Base-by-base conservation (phyloP, 2,888 invertebrate genomes). In the Calameuta idolon region DNA sequence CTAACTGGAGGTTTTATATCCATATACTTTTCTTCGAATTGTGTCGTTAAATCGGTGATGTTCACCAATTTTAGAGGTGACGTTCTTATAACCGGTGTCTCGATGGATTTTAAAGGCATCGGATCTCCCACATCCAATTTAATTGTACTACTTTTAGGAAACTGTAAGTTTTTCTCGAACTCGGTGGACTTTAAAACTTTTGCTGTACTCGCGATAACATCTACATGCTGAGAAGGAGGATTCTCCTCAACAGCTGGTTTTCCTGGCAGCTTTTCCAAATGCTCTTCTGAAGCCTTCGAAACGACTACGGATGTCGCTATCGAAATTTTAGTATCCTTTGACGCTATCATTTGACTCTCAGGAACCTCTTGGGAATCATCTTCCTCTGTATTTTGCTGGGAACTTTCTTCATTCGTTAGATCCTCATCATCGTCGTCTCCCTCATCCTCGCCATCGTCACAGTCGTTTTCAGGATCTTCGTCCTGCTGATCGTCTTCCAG, bases 1-100 rank as follows among this genome's bases (percentile, higher is more conserved):
- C 74, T 79, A 40, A 77, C 76, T 69, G 81, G 76, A 37, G 79
- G 77, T 76, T 75, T 74, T 15, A 79, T 79, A 31, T 76, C 80
- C 9, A 71, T 1, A 23, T 75, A 74, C 68, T 82, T 85, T n/a
- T 86, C 89, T 34, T 88, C 89, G 0, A 82, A 79, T 3, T 80
- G 69, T 31, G 86, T 86, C 37, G 87, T 89, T 12, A 86, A 76
- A 37, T 90, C 89, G 0, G 84, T 80, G 31, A 87, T 84, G 40
- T 89, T 89, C 0, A 87, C 84, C 15, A 90, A 79, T 78, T 91
- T 91, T 4, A 89, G 75, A 0, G 91, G 91, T 4, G 91, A 89
- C 12, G 87, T 87, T 11, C 88, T 90, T 76, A 91, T 91, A 9
- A 91, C 91, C 4, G 91, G 88, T 0, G 90, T 91, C 80, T 89